Base-by-base conservation (phyloP, 2,797 vertebrate species). In the Poeciliopsis paucimaculata region DNA sequence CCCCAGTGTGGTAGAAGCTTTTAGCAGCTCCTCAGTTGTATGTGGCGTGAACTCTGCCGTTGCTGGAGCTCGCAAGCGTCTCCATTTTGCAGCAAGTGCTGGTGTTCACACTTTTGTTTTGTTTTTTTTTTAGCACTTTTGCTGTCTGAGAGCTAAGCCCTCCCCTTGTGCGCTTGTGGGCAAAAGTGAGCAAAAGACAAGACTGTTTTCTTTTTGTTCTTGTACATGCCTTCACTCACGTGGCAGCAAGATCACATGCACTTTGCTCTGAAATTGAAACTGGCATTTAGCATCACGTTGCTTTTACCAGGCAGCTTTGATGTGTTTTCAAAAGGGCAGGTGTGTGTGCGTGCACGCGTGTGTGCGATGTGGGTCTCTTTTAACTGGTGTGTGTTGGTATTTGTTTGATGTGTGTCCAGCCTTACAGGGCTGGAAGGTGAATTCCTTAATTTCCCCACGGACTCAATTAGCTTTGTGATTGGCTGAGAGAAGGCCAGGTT, bases 351-450 rank as follows among this genome's bases (percentile, higher is more conserved):
- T 39, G 39, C 4, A 7, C 2, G 28, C 13, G 28, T 0, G 36
- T 34, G 82, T 79, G 47, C 53, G 82, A 41, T 45, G 36, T 75
- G 83, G 64, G 36, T 68, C 81, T 87, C 85, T 85, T 71, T 81
- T 89, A 84, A 87, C 88, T 93, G 89, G 88, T 93, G 92, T 92
- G 93, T 92, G 91, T 90, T 87, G 89, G 92, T 92, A 92, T 94
- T 94, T 93, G 93, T 95, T 94, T 95, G 93, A 94, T 94, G 94
- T 95, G 93, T 94, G 94, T 95, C 94, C 94, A 95, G 94, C 92
- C 94, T 91, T 93, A 91, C 85, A 78, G 88, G 94, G 92, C 92
- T 92, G 91, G 90, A 93, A 94, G 94, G 94, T 95, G 94, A 95
- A 94, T 94, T 90, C 90, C 88, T 86, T 94, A 94, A 95, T 95